Conservation (phyloP, 2,888 invertebrate genomes). For the Diplolepis rosae region DNA sequence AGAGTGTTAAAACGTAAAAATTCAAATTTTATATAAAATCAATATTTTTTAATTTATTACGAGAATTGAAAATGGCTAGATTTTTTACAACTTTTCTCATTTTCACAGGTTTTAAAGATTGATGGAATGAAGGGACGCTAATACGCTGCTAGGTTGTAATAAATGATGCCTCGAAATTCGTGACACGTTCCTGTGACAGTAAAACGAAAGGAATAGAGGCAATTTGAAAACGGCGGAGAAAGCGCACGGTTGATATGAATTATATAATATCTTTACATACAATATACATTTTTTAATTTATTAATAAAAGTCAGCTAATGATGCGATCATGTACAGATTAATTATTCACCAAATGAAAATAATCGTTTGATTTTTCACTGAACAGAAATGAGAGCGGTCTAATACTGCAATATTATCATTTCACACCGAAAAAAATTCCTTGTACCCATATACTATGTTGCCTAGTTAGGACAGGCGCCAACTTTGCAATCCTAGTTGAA, state of each 20-base stretch:
- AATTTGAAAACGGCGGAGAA: slow-evolving; percentile 3
- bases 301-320: slow-evolving; percentile 51
- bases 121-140: neutral
- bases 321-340: slow-evolving; percentile 47
- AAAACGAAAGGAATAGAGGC: neutral
- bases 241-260: slow-evolving; percentile 19
- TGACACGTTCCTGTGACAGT: slow-evolving; percentile 6
- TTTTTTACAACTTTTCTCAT: neutral
- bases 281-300: slow-evolving; percentile 13
- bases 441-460: no score
- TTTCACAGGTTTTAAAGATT: neutral
- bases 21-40: no score
- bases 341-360: slow-evolving; percentile 39
- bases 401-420: slow-evolving; percentile 67
- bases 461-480: no score
- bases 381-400: slow-evolving; percentile 44
- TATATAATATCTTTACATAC: slow-evolving; percentile 9
- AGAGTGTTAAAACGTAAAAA: no score
- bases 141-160: slow-evolving; percentile 12
- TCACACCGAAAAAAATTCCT: no score
- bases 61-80: no score
- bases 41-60: no score
- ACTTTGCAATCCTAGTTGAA: no score
- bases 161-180: slow-evolving; percentile 22
- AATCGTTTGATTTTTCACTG: slow-evolving; percentile 7